Evolutionary conservation across 1,140 invertebrate species (phyloP).

Genomic region (Cylas formicarius): DNA sequence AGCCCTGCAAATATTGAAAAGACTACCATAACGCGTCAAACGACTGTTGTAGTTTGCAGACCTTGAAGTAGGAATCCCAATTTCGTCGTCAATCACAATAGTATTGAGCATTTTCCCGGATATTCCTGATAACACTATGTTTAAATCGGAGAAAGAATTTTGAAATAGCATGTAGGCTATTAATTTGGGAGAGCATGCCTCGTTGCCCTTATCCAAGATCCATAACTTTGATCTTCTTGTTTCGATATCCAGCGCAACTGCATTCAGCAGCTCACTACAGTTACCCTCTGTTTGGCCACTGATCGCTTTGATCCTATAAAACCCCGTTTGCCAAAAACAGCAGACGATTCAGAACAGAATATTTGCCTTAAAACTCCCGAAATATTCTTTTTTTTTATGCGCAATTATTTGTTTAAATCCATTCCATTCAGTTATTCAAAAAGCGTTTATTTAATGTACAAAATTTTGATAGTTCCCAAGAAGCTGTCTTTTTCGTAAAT

Average conservation of each 20-base stretch:
- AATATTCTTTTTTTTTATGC: neutral
- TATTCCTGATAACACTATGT: conserved; percentile 15
- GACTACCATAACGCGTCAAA: neutral
- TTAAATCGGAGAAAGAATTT: conserved; percentile 17
- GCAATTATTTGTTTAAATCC: neutral
- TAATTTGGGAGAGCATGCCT: conserved; percentile 28
- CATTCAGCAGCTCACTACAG: conserved; percentile 30
- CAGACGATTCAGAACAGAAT: conserved; percentile 8
- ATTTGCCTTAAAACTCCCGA: conserved; percentile 4
- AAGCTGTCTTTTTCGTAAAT: neutral
- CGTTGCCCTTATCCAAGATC: conserved; percentile 32
- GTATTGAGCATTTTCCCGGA: conserved; percentile 11
- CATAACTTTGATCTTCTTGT: conserved; percentile 26
- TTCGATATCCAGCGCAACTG: conserved; percentile 29
- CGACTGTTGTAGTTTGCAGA: neutral
- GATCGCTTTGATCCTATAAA: conserved; percentile 16
- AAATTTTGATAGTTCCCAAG: neutral
- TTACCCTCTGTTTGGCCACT: conserved; percentile 28
- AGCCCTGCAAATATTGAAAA: conserved; percentile 15
- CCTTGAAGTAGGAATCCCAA: neutral
- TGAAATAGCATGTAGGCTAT: conserved; percentile 28
- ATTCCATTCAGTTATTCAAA: neutral
- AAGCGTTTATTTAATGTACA: conserved; percentile 3
- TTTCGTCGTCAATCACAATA: conserved; percentile 17
- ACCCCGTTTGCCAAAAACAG: too few relatives aligned